These are phyloP conservation scores for Apteryx owenii DNA, from an alignment of 2,113 vertebrate species.

Conservation along the genomic window DNA sequence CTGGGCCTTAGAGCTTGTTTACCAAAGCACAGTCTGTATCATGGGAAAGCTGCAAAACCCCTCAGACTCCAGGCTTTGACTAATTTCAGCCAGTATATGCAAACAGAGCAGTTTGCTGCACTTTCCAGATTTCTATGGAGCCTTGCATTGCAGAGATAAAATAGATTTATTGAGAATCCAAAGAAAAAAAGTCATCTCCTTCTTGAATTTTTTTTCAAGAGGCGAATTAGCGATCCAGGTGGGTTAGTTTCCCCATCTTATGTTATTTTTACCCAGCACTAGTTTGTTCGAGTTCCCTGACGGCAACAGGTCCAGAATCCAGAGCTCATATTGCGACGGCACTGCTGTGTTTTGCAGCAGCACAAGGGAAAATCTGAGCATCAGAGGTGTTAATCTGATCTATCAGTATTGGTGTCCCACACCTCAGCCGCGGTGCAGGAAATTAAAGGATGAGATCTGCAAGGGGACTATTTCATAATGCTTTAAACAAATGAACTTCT, in stretches of 20 bases:
- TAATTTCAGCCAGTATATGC: not conserved
- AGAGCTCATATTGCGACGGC: not conserved
- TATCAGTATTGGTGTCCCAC: slow-evolving; percentile 67
- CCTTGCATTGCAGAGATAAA: not conserved
- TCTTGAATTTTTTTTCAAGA: not conserved
- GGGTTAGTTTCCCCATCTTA: not conserved
- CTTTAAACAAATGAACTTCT: slow-evolving; percentile 79
- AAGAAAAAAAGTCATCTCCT: not conserved
- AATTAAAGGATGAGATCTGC: slow-evolving; percentile 73
- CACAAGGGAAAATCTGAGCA: not conserved
- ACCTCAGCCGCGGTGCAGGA: slow-evolving; percentile 64
- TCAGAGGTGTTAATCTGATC: slow-evolving; percentile 66
- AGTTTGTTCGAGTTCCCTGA: not conserved
- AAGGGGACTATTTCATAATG: slow-evolving; percentile 68
- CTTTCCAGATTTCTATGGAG: not conserved
- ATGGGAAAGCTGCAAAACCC: not conserved
- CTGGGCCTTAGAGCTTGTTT: not conserved
- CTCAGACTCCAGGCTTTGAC: not conserved
- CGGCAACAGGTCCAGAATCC: slow-evolving; percentile 11
- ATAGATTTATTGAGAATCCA: not conserved
- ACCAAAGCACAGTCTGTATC: not conserved
- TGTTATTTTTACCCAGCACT: not conserved
- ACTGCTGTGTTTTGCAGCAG: slow-evolving; percentile 36
- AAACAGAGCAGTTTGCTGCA: not conserved
- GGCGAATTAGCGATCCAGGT: not conserved